Evolutionary conservation across 2,797 vertebrate species (phyloP).

Genomic region (Danio tinwini): DNA sequence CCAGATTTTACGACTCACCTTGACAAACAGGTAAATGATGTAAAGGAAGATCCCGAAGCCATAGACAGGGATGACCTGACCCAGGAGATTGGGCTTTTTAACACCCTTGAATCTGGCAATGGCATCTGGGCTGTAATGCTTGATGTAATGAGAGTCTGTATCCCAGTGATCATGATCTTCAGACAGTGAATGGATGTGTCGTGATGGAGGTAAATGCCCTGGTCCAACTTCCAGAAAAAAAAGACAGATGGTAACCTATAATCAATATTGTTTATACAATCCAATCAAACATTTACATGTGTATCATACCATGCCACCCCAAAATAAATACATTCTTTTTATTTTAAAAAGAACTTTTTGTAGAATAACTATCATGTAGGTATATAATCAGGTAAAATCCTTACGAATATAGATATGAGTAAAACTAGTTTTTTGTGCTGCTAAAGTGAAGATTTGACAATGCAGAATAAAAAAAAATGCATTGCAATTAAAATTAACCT

Average conservation of each 20-base stretch:
- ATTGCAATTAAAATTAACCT: too few relatives aligned
- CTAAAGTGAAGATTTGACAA: too few relatives aligned
- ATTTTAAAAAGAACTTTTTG: too few relatives aligned
- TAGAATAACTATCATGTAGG: too few relatives aligned
- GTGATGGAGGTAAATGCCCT: conserved; percentile 80
- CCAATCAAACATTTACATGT: too few relatives aligned
- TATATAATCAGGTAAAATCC: too few relatives aligned
- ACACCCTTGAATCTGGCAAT: conserved; percentile 81
- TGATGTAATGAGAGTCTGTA: conserved; percentile 72
- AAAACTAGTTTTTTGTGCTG: too few relatives aligned
- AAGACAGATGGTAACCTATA: background rate
- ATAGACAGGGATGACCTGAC: conserved; percentile 93
- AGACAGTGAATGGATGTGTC: conserved; percentile 72
- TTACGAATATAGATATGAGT: too few relatives aligned
- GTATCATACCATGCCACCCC: too few relatives aligned
- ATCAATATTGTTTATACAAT: background rate
- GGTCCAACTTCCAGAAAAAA: conserved; percentile 80
- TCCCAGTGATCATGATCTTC: conserved; percentile 72
- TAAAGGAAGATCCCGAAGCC: conserved; percentile 95
- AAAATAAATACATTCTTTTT: too few relatives aligned
- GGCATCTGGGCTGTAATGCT: conserved; percentile 81
- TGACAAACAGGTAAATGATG: conserved; percentile 93
- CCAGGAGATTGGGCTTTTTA: conserved; percentile 84
- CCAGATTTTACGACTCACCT: conserved; percentile 77
- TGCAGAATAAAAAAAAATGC: too few relatives aligned